Evolutionary conservation across 2,888 invertebrate genomes (phyloP).

Genomic region (Sinohyriopsis cumingii): DNA sequence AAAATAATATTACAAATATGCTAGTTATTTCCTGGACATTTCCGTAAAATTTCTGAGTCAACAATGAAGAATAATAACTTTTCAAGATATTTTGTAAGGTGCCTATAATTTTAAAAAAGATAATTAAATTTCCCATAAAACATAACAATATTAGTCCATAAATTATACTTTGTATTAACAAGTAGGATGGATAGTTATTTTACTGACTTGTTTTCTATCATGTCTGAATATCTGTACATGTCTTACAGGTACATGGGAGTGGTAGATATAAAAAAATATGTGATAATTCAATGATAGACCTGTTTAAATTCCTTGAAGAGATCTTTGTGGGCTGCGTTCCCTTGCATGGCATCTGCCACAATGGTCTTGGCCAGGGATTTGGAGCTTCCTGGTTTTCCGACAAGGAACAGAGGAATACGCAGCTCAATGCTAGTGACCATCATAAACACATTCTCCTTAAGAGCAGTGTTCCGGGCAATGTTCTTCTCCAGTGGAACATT

Average conservation of each 20-base stretch:
- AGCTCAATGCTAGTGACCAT: constrained; percentile 70
- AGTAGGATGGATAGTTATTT: no score
- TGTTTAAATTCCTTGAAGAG: constrained; percentile 63
- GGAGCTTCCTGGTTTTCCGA: constrained; percentile 70
- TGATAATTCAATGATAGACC: constrained; percentile 29
- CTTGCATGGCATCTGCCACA: constrained; percentile 68
- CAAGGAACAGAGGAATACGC: constrained; percentile 69
- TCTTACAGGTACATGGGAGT: no score
- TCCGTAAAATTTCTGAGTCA: no score
- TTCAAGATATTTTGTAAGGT: no score
- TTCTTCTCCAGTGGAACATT: constrained; percentile 46
- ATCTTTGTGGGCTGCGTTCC: constrained; percentile 53
- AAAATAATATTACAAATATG: no score
- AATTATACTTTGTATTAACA: no score
- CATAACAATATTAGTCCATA: not conserved
- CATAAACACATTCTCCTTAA: constrained; percentile 70
- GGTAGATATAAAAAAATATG: no score
- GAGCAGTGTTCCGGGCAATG: constrained; percentile 37
- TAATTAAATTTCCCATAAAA: not conserved
- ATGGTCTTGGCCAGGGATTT: constrained; percentile 70
- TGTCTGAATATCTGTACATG: no score
- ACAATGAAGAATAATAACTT: no score
- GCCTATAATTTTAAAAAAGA: not conserved
- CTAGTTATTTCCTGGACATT: no score
- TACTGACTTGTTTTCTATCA: no score